Conservation (phyloP, 2,797 vertebrate species). For the Malacoctenus gilli region DNA sequence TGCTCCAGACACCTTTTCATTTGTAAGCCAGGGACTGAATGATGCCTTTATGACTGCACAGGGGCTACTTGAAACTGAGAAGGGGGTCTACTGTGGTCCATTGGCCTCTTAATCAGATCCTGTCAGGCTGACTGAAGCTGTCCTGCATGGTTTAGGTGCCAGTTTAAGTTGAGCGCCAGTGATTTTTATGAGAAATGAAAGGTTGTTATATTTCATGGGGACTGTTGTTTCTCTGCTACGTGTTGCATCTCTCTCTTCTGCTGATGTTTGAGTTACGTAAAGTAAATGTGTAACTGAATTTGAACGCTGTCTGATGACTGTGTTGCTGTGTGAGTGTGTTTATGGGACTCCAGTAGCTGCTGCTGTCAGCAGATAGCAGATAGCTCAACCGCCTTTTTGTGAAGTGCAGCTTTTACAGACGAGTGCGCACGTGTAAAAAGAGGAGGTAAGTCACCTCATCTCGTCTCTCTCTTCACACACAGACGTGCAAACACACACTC, state of each 20-base stretch:
- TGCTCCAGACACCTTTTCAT: background rate
- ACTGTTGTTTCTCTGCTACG: conserved; percentile 2
- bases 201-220: conserved; percentile 67
- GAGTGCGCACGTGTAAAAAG: conserved; percentile 7
- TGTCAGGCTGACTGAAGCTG: conserved; percentile 2
- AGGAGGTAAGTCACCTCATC: conserved; percentile 57
- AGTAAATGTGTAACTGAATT: conserved; percentile 25
- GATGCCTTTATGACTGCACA: background rate
- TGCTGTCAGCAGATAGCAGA: conserved; percentile 33
- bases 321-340: conserved; percentile 17
- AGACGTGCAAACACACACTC: background rate
- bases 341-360: conserved; percentile 11
- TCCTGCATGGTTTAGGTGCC: too few species aligned
- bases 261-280: conserved; percentile 13
- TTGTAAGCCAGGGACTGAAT: background rate
- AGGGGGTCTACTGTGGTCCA: too few species aligned
- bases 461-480: conserved; percentile 12
- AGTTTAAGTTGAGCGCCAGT: conserved; percentile 45
- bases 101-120: too few species aligned
- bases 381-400: conserved; percentile 32
- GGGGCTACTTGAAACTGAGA: too few species aligned
- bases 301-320: conserved; percentile 19
- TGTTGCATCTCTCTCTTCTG: background rate
- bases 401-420: conserved; percentile 48
- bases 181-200: conserved; percentile 70